These are phyloP conservation scores for Seira ritae DNA, from an alignment of 2,888 invertebrate genomes.

Conservation along the genomic window DNA sequence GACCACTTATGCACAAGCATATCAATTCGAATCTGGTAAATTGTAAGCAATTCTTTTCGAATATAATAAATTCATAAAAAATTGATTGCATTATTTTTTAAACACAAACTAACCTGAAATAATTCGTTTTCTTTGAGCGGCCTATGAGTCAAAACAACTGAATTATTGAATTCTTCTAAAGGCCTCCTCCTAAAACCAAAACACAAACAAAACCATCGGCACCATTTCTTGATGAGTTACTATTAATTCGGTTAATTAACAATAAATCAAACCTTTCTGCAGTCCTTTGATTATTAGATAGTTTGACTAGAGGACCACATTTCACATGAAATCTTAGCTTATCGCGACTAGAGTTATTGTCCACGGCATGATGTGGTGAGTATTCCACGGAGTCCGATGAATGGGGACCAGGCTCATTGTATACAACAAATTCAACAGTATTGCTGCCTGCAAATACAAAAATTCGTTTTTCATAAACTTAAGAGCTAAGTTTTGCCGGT, in stretches of 20 bases:
- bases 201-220: too few species aligned
- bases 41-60: not conserved
- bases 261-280: slow-evolving; percentile 82
- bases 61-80: not conserved
- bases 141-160: slow-evolving; percentile 95
- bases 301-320: slow-evolving; percentile 90
- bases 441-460: slow-evolving; percentile 67
- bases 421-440: slow-evolving; percentile 70
- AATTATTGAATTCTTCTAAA: slow-evolving; percentile 95
- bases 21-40: slow-evolving; percentile 87
- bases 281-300: slow-evolving; percentile 86
- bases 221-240: too few species aligned
- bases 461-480: too few species aligned
- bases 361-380: slow-evolving; percentile 39
- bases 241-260: too few species aligned
- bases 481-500: not conserved
- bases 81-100: too few species aligned
- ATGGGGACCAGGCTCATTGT: slow-evolving; percentile 58
- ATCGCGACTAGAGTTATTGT: slow-evolving; percentile 77
- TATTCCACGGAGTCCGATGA: slow-evolving; percentile 1
- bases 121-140: slow-evolving; percentile 91
- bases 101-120: slow-evolving; percentile 86
- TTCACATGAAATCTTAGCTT: slow-evolving; percentile 90
- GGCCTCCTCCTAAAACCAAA: slow-evolving; percentile 79
- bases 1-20: slow-evolving; percentile 97